These are phyloP conservation scores for Rotaria socialis DNA, from an alignment of 2,888 invertebrate species.

Conservation along the genomic window DNA sequence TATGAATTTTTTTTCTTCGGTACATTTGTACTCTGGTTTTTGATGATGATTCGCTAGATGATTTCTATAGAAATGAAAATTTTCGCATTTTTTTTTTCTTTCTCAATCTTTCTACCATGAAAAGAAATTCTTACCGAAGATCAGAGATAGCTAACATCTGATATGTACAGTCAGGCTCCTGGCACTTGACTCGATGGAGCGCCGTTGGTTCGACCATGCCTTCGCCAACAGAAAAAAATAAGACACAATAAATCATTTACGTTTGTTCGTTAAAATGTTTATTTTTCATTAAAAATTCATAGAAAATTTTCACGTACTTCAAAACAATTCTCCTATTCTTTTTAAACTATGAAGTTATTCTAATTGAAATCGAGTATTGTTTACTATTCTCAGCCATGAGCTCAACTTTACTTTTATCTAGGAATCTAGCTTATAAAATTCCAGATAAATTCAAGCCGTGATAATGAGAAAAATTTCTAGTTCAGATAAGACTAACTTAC, in stretches of 20 bases:
- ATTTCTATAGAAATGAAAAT: neutral
- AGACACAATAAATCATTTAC: neutral
- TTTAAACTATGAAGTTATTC: no score
- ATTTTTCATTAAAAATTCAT: neutral
- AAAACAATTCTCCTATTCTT: no score
- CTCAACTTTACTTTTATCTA: no score
- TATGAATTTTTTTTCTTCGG: slow-evolving; percentile 32
- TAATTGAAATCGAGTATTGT: no score
- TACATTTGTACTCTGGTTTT: slow-evolving; percentile 20
- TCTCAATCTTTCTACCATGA: neutral
- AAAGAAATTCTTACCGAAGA: neutral
- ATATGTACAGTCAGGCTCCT: slow-evolving; percentile 4
- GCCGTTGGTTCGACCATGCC: slow-evolving; percentile 34
- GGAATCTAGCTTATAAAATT: no score
- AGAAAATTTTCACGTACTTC: no score
- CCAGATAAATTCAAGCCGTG: no score
- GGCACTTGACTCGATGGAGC: slow-evolving; percentile 30
- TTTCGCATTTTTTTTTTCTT: neutral
- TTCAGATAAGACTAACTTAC: slow-evolving; percentile 5
- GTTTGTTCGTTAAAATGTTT: neutral
- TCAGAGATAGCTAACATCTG: slow-evolving; percentile 30
- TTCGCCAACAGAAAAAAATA: neutral
- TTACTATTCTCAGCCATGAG: no score
- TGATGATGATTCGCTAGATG: slow-evolving; percentile 28
- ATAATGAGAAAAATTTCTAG: neutral